phyloP scores from a whole-genome alignment of 92 coral and sea anemone species.

The Diadumene lineata region DNA sequence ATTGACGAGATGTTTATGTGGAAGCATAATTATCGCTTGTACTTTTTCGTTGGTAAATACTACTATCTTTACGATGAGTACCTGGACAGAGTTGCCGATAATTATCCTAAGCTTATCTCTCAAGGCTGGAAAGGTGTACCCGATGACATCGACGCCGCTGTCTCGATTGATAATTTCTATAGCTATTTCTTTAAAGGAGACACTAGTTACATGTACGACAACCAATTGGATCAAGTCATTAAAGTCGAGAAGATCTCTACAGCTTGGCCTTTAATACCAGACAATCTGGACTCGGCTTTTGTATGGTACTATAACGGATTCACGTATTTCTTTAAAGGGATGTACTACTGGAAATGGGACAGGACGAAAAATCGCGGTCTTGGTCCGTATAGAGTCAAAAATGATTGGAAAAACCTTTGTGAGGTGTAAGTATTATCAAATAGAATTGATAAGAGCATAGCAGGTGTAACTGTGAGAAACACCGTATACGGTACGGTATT shows the following conservation, averaged over 20 bases:
- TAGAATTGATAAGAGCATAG: not conserved
- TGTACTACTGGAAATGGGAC: constrained; percentile 55
- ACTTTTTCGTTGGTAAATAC: constrained; percentile 50
- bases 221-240: constrained; percentile 34
- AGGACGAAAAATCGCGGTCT: not conserved
- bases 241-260: constrained; percentile 38
- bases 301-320: constrained; percentile 41
- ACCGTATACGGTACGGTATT: not conserved
- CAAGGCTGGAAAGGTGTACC: constrained; percentile 84
- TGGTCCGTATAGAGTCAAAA: constrained; percentile 20
- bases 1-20: constrained; percentile 65
- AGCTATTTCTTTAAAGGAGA: constrained; percentile 83
- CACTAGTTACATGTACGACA: constrained; percentile 58
- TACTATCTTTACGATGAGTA: constrained; percentile 47
- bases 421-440: constrained; percentile 14
- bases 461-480: not conserved
- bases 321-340: constrained; percentile 64
- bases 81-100: not conserved
- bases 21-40: constrained; percentile 24
- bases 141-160: constrained; percentile 67
- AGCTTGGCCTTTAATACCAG: constrained; percentile 64
- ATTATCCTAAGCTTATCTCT: constrained; percentile 54
- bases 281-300: constrained; percentile 64
- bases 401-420: constrained; percentile 38
- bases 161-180: constrained; percentile 11